These are phyloP conservation scores for Polietes domitor DNA, from an alignment of 2,888 invertebrate species.

Conservation along the genomic window DNA sequence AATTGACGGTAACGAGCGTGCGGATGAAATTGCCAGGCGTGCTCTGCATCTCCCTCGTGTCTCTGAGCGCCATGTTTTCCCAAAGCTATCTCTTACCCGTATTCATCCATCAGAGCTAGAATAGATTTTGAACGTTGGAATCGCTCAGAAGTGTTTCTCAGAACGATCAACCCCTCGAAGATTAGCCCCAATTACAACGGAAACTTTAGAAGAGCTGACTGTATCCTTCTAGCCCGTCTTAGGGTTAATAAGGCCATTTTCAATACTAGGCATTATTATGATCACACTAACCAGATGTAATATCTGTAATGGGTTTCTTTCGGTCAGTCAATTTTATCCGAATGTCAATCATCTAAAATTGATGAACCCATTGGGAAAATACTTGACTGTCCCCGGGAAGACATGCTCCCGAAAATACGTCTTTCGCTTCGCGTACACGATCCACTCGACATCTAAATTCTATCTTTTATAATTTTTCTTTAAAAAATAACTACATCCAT, in stretches of 20 bases:
- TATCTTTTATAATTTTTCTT: too few species aligned
- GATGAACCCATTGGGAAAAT: background rate
- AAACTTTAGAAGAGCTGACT: background rate
- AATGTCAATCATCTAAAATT: too few species aligned
- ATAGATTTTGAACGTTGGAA: background rate
- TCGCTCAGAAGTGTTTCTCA: background rate
- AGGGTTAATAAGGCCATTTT: too few species aligned
- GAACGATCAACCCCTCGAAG: background rate
- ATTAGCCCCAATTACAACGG: background rate
- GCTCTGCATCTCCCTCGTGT: background rate
- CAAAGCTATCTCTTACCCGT: background rate
- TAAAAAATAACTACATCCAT: too few species aligned
- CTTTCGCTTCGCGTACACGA: too few species aligned
- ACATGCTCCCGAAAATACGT: background rate
- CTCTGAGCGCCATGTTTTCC: background rate
- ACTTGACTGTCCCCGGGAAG: background rate
- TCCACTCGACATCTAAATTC: too few species aligned
- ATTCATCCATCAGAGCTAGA: background rate
- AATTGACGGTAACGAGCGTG: constrained; percentile 3
- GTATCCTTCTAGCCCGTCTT: constrained; percentile 22
- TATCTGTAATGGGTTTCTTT: background rate
- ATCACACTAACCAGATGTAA: background rate
- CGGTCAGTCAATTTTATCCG: background rate
- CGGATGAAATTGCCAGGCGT: background rate
- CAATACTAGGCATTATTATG: too few species aligned